Percentiles rank a stretch among this genome's conserved stretches.
Evolutionary conservation across 2,113 vertebrate genomes (phyloP).

Genomic region (Spea bombifrons): DNA sequence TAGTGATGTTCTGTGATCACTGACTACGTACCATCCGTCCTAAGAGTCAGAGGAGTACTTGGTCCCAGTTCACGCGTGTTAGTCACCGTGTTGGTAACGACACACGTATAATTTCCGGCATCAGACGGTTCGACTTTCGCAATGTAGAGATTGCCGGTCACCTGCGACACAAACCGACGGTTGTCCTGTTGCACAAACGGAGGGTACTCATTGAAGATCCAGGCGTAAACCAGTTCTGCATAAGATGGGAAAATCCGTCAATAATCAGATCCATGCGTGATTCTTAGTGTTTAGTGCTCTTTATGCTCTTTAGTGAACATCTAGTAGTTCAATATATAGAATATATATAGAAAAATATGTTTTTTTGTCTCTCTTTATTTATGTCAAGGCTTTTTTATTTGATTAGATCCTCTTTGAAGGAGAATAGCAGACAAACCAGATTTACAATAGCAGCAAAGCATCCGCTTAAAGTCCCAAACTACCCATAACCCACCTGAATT

Average conservation of each 20-base stretch:
- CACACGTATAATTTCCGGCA: constrained; percentile 94
- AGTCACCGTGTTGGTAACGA: constrained; percentile 89
- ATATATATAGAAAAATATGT: too few species aligned
- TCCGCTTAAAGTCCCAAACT: too few species aligned
- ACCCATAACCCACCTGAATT: too few species aligned
- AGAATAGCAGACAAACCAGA: too few species aligned
- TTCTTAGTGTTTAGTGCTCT: too few species aligned
- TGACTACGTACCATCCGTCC: constrained; percentile 81
- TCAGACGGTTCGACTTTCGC: constrained; percentile 93
- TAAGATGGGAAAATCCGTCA: constrained; percentile 2
- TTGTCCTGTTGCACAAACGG: constrained; percentile 87
- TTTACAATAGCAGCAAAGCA: too few species aligned
- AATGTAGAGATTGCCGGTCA: constrained; percentile 93
- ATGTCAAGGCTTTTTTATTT: too few species aligned
- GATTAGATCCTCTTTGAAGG: too few species aligned
- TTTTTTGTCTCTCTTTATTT: too few species aligned
- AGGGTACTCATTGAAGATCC: constrained; percentile 96
- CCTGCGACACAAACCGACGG: constrained; percentile 91
- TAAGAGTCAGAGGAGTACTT: constrained; percentile 84
- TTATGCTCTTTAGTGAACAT: too few species aligned
- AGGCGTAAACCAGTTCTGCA: constrained; percentile 89
- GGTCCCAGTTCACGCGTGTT: constrained; percentile 85
- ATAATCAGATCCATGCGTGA: background rate
- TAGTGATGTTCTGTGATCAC: background rate
- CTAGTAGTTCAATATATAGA: too few species aligned